Evolutionary conservation across 2,888 invertebrate genomes (phyloP).

Genomic region (Caenorhabditis afra): DNA sequence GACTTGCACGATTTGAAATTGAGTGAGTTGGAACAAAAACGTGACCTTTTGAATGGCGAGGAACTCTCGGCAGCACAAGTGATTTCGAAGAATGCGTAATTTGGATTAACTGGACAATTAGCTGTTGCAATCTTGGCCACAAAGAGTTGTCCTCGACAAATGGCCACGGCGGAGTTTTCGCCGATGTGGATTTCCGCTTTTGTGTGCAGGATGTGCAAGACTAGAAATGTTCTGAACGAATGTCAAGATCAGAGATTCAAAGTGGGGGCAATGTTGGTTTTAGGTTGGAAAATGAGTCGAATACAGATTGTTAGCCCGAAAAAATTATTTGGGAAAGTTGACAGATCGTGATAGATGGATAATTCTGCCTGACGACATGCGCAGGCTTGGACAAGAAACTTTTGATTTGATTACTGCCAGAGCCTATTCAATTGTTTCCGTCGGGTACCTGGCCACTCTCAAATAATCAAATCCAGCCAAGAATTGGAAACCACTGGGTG

Average conservation of each 20-base stretch:
- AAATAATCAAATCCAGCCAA: conserved; percentile 42
- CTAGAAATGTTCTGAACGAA: conserved; percentile 31
- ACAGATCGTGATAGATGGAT: conserved; percentile 47
- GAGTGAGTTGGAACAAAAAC: conserved; percentile 7
- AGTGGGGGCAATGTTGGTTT: not conserved
- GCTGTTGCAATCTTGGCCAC: conserved; percentile 47
- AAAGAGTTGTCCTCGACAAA: conserved; percentile 58
- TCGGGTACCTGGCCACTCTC: conserved; percentile 37
- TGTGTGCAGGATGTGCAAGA: conserved; percentile 31
- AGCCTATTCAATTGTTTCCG: conserved; percentile 58
- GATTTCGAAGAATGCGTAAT: conserved; percentile 57
- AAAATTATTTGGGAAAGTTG: not conserved
- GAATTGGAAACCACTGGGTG: conserved; percentile 37
- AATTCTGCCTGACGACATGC: conserved; percentile 37
- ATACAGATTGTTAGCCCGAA: too few relatives aligned
- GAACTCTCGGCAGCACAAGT: conserved; percentile 36
- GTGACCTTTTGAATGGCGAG: conserved; percentile 19
- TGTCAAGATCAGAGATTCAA: not conserved
- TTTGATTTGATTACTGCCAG: conserved; percentile 39
- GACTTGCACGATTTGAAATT: too few relatives aligned
- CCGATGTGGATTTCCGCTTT: conserved; percentile 43
- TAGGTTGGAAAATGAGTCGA: too few relatives aligned
- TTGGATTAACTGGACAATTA: conserved; percentile 57
- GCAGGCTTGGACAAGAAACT: conserved; percentile 42
- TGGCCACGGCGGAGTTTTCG: conserved; percentile 40